A percentile compares a stretch with the other conserved stretches of the same genome.
Evolutionary conservation across 2,888 invertebrate genomes (phyloP).

Genomic region (Macrophya annulata): DNA sequence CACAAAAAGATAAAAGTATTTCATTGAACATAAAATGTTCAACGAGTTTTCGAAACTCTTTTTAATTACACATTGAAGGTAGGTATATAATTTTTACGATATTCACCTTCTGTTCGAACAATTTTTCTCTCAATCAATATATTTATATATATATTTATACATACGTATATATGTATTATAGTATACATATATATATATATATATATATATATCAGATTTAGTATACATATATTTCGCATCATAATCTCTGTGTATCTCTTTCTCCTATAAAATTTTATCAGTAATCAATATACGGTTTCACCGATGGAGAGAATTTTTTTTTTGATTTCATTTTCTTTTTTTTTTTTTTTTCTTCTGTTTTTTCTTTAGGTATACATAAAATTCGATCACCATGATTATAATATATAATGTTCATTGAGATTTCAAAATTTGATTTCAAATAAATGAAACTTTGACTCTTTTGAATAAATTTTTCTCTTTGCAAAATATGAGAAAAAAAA

Average conservation of each 20-base stretch:
- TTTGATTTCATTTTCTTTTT: no score
- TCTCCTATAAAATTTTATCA: slow-evolving; percentile 10
- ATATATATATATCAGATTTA: not conserved
- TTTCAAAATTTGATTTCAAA: not conserved
- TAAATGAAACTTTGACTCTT: not conserved
- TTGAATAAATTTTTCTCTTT: no score
- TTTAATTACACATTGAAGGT: slow-evolving; percentile 14
- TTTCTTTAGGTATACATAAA: not conserved
- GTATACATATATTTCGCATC: slow-evolving; percentile 5
- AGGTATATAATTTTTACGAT: slow-evolving; percentile 37
- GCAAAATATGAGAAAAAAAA: no score
- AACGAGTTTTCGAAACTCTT: not conserved
- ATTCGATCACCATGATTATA: not conserved
- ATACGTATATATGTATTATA: no score
- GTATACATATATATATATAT: no score
- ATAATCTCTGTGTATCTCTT: not conserved
- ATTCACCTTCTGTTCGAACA: not conserved
- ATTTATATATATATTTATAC: not conserved
- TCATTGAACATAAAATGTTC: not conserved
- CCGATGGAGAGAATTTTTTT: not conserved
- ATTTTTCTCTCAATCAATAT: not conserved
- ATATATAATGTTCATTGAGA: not conserved
- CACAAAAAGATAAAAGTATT: not conserved
- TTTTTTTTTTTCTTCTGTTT: no score
- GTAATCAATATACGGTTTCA: not conserved